A percentile compares a stretch with the other conserved stretches of the same genome.
Conservation (phyloP, 2,113 vertebrate genomes). For the Hyla sarda region DNA sequence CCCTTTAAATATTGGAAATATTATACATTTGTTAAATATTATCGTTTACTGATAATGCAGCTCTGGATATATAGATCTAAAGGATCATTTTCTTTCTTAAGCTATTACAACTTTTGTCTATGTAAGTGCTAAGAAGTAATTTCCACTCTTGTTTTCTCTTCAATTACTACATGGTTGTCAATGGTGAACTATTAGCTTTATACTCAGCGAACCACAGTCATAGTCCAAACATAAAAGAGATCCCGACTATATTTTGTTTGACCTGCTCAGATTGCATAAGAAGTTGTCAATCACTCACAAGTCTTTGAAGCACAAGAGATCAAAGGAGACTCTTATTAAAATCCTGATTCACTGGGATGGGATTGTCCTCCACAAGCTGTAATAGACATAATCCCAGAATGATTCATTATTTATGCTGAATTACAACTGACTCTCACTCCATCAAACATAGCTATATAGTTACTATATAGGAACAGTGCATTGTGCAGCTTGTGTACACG, state of each 20-base stretch:
- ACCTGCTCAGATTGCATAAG: constrained; percentile 36
- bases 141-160: not conserved
- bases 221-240: constrained; percentile 48
- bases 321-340: constrained; percentile 48
- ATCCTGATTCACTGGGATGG: constrained; percentile 47
- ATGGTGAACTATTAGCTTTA: constrained; percentile 26
- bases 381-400: constrained; percentile 28
- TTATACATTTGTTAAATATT: not conserved
- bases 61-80: not conserved
- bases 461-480: not conserved
- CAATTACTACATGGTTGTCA: constrained; percentile 27
- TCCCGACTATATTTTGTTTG: constrained; percentile 27
- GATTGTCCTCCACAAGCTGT: constrained; percentile 14
- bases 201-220: not conserved
- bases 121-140: not conserved
- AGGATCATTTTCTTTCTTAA: not conserved
- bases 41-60: not conserved
- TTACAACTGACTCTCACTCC: not conserved
- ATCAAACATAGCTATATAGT: not conserved
- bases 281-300: constrained; percentile 46
- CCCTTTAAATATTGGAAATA: too few relatives aligned
- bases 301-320: constrained; percentile 47
- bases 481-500: not conserved
- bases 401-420: constrained; percentile 37
- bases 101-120: not conserved